phyloP scores from a whole-genome alignment of 2,113 vertebrate genomes.

The Willisornis vidua region DNA sequence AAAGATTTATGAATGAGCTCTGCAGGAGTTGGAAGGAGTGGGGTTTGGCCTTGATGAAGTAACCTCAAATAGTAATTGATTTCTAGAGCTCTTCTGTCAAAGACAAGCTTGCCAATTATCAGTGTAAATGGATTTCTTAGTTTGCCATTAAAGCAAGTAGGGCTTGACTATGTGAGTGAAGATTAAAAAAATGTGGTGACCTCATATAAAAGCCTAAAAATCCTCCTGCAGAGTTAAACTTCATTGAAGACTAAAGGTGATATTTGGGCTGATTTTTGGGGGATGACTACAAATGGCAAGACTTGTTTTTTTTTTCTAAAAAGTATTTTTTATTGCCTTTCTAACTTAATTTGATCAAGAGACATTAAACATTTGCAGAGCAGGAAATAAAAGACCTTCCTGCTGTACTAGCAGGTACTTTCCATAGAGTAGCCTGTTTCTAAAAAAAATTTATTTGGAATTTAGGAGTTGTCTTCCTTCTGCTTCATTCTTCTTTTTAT shows the following conservation, averaged over 20 bases:
- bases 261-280: neutral
- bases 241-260: neutral
- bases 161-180: neutral
- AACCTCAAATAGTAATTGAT: neutral
- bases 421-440: neutral
- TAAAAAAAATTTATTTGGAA: neutral
- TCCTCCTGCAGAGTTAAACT: neutral
- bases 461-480: neutral
- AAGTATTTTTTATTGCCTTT: neutral
- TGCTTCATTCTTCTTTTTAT: neutral
- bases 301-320: neutral
- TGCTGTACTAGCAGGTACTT: neutral
- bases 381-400: neutral
- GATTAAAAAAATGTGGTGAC: neutral
- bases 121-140: neutral
- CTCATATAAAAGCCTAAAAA: neutral
- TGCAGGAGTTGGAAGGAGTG: neutral
- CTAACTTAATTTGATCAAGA: neutral
- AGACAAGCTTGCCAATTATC: neutral
- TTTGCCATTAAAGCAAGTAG: neutral
- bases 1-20: neutral
- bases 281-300: neutral
- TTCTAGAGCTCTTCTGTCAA: neutral
- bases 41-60: neutral
- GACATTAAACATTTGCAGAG: fast-evolving